Base-by-base conservation (phyloP, 2,888 invertebrate species). In the Rambutsinella grinnellia region DNA sequence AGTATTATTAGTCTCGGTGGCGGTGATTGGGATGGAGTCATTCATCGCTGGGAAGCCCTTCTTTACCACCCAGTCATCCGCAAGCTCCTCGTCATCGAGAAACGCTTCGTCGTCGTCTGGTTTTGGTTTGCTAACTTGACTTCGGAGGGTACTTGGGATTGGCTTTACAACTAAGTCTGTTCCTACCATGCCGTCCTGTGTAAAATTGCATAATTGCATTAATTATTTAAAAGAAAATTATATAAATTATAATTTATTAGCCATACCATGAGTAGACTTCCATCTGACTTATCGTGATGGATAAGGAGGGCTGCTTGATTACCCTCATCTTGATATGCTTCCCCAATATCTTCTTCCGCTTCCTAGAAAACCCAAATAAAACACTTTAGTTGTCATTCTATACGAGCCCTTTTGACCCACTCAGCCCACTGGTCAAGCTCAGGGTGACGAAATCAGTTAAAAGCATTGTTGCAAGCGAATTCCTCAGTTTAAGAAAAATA, bases 151-250 rank as follows among this genome's bases (percentile, higher is more conserved):
- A 62, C 56, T 74, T 57, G 96, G 95, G 80, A 96, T 89, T 78
- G 96, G 95, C 84, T 93, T 91, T 86, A 97, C 94, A 84, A 96
- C 93, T 86, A 95, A 88, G 85, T 95, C 93, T 87, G 93, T 91
- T 80, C 96, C 96, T 82, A 97, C 94, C 84, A 95, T 95, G 83
- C 96, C 96, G 88, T 96, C 95, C 96, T 96, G 89, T 10, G 44
- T 15, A 10, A 15, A 44, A 65, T 53, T 46, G 49, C 36, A 5
- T 8, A 36, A 5, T 56, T 54, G 15, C n/a, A 3, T 5, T 19
- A 56, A 54, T 23, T 62, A 60, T 23, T 36, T 24, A 62, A 21
- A 46, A 47, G 13, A 2, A 26, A 1, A 26, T 53, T 61, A 15
- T 24, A 56, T 54, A 13, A 26, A 8, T 19, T 49, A 65, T 44